Percentiles rank a stretch among this genome's conserved stretches.
These are phyloP conservation scores for Bombus sibiricus DNA, from an alignment of 1,140 invertebrate genomes.

Conservation along the genomic window DNA sequence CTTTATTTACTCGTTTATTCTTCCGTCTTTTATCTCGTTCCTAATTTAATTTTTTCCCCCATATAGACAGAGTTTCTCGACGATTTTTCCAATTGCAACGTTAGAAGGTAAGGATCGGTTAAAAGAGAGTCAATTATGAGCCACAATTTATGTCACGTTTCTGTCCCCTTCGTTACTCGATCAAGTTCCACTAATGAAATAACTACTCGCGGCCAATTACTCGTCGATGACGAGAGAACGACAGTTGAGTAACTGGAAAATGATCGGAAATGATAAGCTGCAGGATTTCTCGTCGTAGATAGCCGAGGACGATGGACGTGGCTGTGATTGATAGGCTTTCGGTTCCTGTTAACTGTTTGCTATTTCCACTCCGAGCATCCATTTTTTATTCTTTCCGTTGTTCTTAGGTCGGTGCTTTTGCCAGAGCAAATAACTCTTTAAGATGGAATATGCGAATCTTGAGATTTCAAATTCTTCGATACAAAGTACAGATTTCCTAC, in stretches of 20 bases:
- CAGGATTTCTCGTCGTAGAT: background rate
- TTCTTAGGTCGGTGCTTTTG: background rate
- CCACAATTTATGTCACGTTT: constrained; percentile 31
- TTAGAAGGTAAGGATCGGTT: background rate
- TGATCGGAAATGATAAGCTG: constrained; percentile 32
- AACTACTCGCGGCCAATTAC: constrained; percentile 37
- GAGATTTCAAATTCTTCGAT: too few relatives aligned
- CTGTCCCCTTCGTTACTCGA: background rate
- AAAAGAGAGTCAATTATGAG: constrained; percentile 5
- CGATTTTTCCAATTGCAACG: background rate
- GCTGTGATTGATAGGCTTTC: background rate
- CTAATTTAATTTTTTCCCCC: background rate
- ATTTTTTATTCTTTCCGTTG: background rate
- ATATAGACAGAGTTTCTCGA: constrained; percentile 12
- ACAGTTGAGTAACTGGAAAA: constrained; percentile 17
- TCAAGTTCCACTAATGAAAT: constrained; percentile 31
- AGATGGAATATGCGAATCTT: background rate
- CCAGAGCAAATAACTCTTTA: background rate
- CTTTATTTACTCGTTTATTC: too few relatives aligned
- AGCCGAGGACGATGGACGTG: background rate
- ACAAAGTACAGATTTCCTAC: background rate
- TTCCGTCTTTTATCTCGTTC: background rate
- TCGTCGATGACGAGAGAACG: constrained; percentile 37
- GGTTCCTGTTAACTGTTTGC: background rate
- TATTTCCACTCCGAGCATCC: background rate